A percentile compares a stretch with the other conserved stretches of the same genome.
Evolutionary conservation across 1,140 invertebrate genomes (phyloP).

Genomic region (Dreissena polymorpha): DNA sequence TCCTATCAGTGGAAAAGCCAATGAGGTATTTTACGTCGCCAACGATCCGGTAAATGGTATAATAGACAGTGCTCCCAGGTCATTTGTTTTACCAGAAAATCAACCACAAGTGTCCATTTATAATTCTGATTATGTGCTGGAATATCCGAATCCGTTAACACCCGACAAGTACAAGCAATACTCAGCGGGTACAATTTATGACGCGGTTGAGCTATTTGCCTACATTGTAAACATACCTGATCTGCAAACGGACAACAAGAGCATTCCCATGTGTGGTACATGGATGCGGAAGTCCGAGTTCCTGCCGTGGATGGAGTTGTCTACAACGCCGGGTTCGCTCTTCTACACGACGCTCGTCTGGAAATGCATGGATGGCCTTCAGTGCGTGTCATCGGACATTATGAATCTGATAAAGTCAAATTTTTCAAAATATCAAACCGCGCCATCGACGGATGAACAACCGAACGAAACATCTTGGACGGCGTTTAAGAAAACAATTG

Average conservation of each 20-base stretch:
- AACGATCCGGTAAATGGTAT: no score
- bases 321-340: slow-evolving; percentile 46
- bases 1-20: no score
- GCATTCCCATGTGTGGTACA: slow-evolving; percentile 28
- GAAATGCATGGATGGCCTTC: slow-evolving; percentile 53
- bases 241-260: slow-evolving; percentile 2
- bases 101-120: slow-evolving; percentile 19
- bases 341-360: slow-evolving; percentile 52
- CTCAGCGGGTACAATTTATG: slow-evolving; percentile 58
- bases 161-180: no score
- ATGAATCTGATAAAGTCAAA: slow-evolving; percentile 26
- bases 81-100: no score
- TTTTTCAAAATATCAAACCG: slow-evolving; percentile 39
- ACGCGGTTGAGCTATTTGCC: slow-evolving; percentile 53
- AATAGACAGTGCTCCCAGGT: no score
- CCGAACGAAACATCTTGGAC: slow-evolving; percentile 63
- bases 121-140: slow-evolving; percentile 45
- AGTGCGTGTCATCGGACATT: slow-evolving; percentile 54
- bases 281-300: slow-evolving; percentile 57
- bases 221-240: slow-evolving; percentile 38
- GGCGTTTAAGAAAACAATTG: slow-evolving; percentile 51
- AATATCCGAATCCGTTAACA: slow-evolving; percentile 55
- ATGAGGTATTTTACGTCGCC: no score
- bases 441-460: slow-evolving; percentile 41
- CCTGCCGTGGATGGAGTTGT: slow-evolving; percentile 62